A percentile compares a stretch with the other conserved stretches of the same genome.
phyloP scores from a whole-genome alignment of 1,140 invertebrate genomes.

The Monomorium pharaonis region DNA sequence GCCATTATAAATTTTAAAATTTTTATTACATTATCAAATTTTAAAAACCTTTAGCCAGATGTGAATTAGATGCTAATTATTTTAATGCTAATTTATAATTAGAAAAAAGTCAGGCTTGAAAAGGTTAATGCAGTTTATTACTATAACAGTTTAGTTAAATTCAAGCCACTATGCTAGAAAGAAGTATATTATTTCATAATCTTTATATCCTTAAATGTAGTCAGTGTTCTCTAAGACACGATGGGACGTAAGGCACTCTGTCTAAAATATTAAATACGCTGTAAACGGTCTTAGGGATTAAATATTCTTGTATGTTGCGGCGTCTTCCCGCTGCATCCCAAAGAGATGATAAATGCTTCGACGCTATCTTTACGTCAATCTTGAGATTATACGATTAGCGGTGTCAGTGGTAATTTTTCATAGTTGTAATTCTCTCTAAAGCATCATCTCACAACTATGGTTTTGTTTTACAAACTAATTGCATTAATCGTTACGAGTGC shows the following conservation, averaged over 20 bases:
- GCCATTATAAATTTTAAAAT: too few relatives aligned
- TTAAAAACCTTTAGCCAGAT: too few relatives aligned
- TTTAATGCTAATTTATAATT: too few relatives aligned
- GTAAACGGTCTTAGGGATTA: not conserved
- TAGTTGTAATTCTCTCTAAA: not conserved
- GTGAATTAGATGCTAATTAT: too few relatives aligned
- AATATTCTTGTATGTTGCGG: not conserved
- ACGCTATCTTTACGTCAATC: not conserved
- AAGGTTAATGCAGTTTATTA: not conserved
- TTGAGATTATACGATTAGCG: not conserved
- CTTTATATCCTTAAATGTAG: not conserved
- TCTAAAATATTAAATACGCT: constrained; percentile 13
- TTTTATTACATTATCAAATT: too few relatives aligned
- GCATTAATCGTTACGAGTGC: not conserved
- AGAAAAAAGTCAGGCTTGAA: too few relatives aligned
- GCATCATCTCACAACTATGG: not conserved
- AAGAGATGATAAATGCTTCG: constrained; percentile 3
- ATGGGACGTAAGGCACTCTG: not conserved
- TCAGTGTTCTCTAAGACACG: not conserved
- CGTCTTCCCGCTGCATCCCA: not conserved
- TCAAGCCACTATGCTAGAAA: not conserved
- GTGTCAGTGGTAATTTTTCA: not conserved
- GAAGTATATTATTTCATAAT: not conserved
- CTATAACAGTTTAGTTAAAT: not conserved
- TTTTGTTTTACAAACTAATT: not conserved